Evolutionary conservation across 2,797 vertebrate genomes (phyloP).

Genomic region (Diglossa cyanea): DNA sequence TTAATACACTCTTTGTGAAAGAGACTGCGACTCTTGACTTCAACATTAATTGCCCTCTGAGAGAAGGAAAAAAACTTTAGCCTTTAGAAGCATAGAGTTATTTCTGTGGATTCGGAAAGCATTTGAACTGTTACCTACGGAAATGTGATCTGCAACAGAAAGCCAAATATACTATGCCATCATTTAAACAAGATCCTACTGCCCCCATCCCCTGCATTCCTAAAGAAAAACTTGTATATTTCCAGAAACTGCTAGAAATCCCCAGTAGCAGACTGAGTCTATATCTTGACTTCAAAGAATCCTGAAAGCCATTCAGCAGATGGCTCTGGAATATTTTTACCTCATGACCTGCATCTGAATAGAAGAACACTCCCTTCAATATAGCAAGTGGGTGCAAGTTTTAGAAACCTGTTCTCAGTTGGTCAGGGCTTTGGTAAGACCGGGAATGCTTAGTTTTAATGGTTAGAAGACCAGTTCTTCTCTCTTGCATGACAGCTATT

Average conservation of each 20-base stretch:
- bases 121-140: neutral
- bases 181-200: neutral
- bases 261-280: neutral
- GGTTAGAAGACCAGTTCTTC: neutral
- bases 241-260: neutral
- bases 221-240: neutral
- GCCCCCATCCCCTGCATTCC: neutral
- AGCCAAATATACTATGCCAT: neutral
- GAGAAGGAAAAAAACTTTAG: neutral
- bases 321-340: neutral
- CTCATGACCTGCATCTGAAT: neutral
- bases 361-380: neutral
- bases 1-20: neutral
- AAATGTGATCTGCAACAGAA: neutral
- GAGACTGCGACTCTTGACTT: neutral
- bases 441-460: neutral
- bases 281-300: neutral
- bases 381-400: accelerated
- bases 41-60: neutral
- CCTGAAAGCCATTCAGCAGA: neutral
- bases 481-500: neutral
- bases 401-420: neutral
- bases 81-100: neutral
- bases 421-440: neutral
- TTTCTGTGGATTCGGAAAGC: neutral